Base-by-base conservation (phyloP, 2,888 invertebrate genomes). In the Folsomia candida region DNA sequence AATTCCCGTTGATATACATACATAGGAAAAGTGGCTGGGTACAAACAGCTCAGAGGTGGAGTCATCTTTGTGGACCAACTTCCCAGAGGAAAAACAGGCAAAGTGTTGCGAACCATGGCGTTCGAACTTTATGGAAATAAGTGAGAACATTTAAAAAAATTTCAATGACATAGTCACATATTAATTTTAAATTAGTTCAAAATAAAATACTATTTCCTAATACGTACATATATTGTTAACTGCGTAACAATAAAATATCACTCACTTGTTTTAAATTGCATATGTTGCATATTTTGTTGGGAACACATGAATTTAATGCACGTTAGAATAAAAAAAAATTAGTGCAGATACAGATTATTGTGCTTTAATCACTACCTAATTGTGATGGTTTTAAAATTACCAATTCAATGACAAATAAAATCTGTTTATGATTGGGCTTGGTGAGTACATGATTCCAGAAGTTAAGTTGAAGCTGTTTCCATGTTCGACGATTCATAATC, bases 11-110 rank as follows among this genome's bases (percentile, higher is more conserved):
- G 57, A 54, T 54, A 25, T 9, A 1, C 2, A 37, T 54, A n/a
- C 66, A 24, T 47, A 76, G 76, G 54, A 2, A 68, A 72, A 71
- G 78, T 79, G 14, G 79, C 79, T 2, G 29, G 75, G 0, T 79
- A 76, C 65, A 79, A 79, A 68, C 75, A 72, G 24, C 59, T 79
- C 1, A 72, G 79, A 3, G 79, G 79, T 18, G 79, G 78, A 61
- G 69, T 76, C n/a, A 75, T 67, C 54, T 61, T 77, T 51, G 78
- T 78, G 1, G 59, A 73, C 1, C 61, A 62, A 28, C 68, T 80
- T 9, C 79, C 79, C 9, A 63, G 76, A 51, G 79, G 79, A 27
- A 80, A 78, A 70, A 79, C 79, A 0, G 79, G 79, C 28, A 79
- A 79, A 67, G 74, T 79, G 2, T 61, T 78, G 20, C 58, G 79